phyloP scores from a whole-genome alignment of 2,888 invertebrate genomes.

The Danaus chrysippus region DNA sequence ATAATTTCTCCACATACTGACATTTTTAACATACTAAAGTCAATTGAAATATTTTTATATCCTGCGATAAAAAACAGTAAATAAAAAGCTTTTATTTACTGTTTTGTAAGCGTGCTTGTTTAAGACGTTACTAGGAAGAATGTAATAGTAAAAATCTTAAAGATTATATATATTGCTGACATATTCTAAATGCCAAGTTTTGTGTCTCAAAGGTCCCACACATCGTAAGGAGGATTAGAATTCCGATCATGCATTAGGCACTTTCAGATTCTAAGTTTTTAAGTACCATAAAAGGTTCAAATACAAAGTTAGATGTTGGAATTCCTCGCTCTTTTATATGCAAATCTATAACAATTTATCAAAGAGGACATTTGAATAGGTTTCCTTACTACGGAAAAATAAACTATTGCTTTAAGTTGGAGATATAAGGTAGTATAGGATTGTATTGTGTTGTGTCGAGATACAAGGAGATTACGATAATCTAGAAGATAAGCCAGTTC shows the following conservation, averaged over 20 bases:
- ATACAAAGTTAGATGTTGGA: constrained; percentile 51
- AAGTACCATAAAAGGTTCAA: constrained; percentile 46
- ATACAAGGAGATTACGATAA: constrained; percentile 2
- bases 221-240: not conserved
- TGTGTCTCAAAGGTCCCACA: no score
- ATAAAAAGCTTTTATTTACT: no score
- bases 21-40: no score
- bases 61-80: no score
- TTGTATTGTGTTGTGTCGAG: not conserved
- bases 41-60: no score
- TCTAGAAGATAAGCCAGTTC: not conserved
- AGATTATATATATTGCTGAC: no score
- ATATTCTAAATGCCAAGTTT: no score
- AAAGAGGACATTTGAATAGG: constrained; percentile 67
- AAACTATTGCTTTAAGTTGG: constrained; percentile 16
- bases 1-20: no score
- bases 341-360: constrained; percentile 70
- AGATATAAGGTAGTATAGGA: not conserved
- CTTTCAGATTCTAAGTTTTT: constrained; percentile 34
- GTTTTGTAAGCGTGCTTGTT: no score
- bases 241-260: not conserved
- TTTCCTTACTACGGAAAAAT: constrained; percentile 43
- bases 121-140: no score
- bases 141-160: no score
- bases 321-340: constrained; percentile 61